Evolutionary conservation across 2,113 vertebrate species (phyloP), one percentile per base, ranked within the genome.

Genomic region (Crocuta crocuta): DNA sequence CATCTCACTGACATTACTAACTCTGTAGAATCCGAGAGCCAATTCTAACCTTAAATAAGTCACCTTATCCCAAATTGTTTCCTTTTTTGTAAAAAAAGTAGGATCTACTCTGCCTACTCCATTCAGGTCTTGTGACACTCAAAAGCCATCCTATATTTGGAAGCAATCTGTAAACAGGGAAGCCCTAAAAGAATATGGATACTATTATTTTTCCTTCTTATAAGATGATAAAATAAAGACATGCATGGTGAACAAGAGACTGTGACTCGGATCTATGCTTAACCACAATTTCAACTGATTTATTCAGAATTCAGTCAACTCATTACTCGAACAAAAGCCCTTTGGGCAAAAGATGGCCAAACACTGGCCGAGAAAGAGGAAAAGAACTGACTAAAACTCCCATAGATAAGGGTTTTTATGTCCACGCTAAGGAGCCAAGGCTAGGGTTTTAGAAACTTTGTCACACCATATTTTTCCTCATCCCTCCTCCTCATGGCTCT

Each of bases 241-340:
- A 28, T 31, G 55, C 13, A 76, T 24, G 63, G 19, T 70, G 58
- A 76, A 91, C 87, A 76, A 6, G 23, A 78, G 48, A 94, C 16
- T 71, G 12, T 55, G 61, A 74, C 58, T 68, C 61, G 89, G 82
- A 61, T 88, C 83, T 94, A 83, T 53, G 50, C 84, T 16, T 76
- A 93, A 87, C 15, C 58, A 84, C 87, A 93, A 96, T 43, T 65
- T 76, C 53, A 87, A 80, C 2, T 43, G 70, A 65, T 90, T 76
- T 79, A 87, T 43, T 92, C 71, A 97, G 55, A 88, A 70, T 15
- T 71, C 35, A 94, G 43, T 55, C 31, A 94, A 96, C 79, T 79
- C 35, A 61, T 63, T 71, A 94, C 12, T 48, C 35, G 78, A 96
- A 91, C 58, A 53, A 91, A 95, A 87, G 28, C 35, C 15, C 80